These are phyloP conservation scores for Lytechinus pictus DNA, from an alignment of 35 echinoderm and acorn worm species.

Conservation along the genomic window DNA sequence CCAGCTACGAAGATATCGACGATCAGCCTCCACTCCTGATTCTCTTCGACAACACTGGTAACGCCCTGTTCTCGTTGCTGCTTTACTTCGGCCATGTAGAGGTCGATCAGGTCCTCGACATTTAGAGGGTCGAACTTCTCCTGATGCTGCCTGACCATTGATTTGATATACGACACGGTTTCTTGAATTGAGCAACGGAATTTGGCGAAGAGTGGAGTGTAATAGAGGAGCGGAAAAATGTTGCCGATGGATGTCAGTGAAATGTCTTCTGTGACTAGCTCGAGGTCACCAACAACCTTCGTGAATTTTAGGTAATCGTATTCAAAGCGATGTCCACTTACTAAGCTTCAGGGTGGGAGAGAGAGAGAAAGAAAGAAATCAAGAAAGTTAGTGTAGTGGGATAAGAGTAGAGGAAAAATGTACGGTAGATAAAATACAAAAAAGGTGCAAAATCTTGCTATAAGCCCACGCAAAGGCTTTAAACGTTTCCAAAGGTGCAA, in stretches of 20 bases:
- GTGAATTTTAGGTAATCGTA: background rate
- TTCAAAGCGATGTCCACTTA: background rate
- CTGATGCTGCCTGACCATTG: constrained; percentile 44
- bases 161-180: background rate
- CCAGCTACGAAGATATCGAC: background rate
- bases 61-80: background rate
- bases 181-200: background rate
- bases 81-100: constrained; percentile 38
- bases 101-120: constrained; percentile 52
- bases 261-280: background rate
- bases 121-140: constrained; percentile 26
- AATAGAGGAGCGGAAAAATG: background rate
- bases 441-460: background rate
- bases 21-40: background rate
- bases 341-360: background rate
- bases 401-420: background rate
- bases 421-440: background rate
- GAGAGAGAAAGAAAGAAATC: background rate
- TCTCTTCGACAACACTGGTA: background rate
- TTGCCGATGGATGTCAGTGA: background rate
- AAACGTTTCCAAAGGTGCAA: background rate
- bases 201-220: background rate
- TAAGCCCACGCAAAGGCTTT: no score
- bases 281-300: background rate
- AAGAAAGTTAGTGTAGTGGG: no score